phyloP scores from a whole-genome alignment of 2,797 vertebrate genomes.

The Thalassophryne amazonica region DNA sequence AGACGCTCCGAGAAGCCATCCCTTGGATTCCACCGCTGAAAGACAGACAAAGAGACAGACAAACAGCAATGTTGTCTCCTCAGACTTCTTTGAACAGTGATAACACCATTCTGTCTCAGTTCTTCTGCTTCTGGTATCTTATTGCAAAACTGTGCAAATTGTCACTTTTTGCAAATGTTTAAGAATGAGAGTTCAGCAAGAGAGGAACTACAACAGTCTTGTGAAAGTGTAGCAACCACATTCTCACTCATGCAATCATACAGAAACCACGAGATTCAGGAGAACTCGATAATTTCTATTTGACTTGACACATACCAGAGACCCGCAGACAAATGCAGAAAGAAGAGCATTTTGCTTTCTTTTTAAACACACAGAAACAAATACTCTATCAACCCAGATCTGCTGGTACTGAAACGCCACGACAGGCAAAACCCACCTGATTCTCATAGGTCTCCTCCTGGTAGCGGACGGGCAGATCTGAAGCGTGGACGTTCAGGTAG shows the following conservation, averaged over 20 bases:
- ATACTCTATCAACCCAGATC: no score
- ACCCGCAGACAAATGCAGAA: background rate
- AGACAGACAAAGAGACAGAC: background rate
- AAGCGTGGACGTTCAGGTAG: constrained; percentile 87
- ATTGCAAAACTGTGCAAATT: no score
- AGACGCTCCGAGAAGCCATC: constrained; percentile 92
- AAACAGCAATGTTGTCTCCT: no score
- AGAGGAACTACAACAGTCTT: constrained; percentile 17
- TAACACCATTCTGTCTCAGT: no score
- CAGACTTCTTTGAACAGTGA: no score
- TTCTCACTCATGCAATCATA: background rate
- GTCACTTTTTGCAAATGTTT: no score
- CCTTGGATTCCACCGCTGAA: constrained; percentile 95
- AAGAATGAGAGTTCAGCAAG: background rate
- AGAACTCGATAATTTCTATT: constrained; percentile 6
- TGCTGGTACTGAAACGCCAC: no score
- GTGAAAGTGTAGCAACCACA: constrained; percentile 4
- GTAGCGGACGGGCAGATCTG: constrained; percentile 88
- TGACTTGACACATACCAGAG: background rate
- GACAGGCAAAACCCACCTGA: constrained; percentile 84
- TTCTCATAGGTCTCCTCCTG: constrained; percentile 96
- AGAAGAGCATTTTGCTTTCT: no score
- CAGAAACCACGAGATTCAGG: background rate
- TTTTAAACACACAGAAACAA: no score
- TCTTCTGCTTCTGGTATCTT: no score